Percentiles rank a stretch among this genome's conserved stretches.
Conservation (phyloP, 2,113 vertebrate species). For the Mellivora capensis region DNA sequence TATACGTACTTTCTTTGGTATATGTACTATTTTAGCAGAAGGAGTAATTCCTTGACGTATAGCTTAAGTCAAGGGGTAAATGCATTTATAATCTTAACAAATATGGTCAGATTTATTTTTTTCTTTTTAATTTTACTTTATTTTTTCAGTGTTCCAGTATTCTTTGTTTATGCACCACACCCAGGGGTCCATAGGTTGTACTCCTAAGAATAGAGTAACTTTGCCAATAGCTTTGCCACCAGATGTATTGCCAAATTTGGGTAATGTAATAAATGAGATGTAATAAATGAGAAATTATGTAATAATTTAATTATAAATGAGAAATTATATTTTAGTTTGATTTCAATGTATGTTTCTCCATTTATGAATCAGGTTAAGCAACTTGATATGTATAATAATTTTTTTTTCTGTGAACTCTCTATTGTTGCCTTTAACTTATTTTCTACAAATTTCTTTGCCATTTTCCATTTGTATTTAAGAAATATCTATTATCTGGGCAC, state of each 20-base stretch:
- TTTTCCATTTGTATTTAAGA: not conserved
- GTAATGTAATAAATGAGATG: not conserved
- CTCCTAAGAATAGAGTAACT: not conserved
- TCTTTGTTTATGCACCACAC: no score
- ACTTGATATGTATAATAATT: not conserved
- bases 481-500: not conserved
- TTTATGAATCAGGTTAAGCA: not conserved
- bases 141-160: no score
- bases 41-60: not conserved
- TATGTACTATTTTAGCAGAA: not conserved
- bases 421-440: not conserved
- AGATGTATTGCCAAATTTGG: not conserved
- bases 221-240: not conserved
- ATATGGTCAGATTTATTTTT: not conserved
- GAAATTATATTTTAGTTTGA: not conserved
- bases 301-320: not conserved
- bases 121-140: no score
- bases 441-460: not conserved
- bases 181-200: not conserved
- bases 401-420: not conserved
- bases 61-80: not conserved
- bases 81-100: not conserved
- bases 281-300: not conserved
- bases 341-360: not conserved
- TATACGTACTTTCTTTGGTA: not conserved